phyloP scores from a whole-genome alignment of 2,113 vertebrate species.

The Lepus americanus region DNA sequence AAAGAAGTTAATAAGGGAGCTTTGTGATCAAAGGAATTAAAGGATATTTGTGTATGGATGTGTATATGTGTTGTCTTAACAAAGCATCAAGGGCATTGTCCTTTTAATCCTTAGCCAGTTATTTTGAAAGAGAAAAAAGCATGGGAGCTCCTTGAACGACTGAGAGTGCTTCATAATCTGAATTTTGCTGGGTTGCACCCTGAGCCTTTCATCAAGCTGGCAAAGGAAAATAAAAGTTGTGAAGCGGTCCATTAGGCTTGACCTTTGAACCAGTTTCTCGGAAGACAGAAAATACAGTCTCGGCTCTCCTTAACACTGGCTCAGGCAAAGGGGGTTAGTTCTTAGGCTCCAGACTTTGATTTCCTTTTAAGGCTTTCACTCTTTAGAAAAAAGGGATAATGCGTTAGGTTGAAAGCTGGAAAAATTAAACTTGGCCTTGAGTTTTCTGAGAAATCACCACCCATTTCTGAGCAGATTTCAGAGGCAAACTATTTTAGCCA shows the following conservation, averaged over 20 bases:
- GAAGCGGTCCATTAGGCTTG: conserved; percentile 61
- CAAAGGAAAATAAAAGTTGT: conserved; percentile 69
- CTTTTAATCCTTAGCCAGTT: background rate
- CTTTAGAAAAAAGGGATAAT: conserved; percentile 69
- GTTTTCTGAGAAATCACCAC: conserved; percentile 72
- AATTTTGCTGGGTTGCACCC: conserved; percentile 53
- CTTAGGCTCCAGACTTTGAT: conserved; percentile 62
- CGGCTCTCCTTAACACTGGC: conserved; percentile 12
- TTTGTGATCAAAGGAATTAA: background rate
- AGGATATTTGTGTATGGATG: fast-evolving
- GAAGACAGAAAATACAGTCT: conserved; percentile 41
- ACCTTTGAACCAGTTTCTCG: conserved; percentile 76
- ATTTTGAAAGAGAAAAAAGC: conserved; percentile 32
- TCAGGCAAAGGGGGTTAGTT: conserved; percentile 46
- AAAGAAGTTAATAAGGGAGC: background rate
- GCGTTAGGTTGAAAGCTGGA: conserved; percentile 68
- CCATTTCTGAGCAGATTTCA: conserved; percentile 66
- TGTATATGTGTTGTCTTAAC: background rate
- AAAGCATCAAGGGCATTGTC: background rate
- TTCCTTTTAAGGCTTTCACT: conserved; percentile 75
- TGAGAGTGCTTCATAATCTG: conserved; percentile 59
- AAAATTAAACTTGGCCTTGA: conserved; percentile 75
- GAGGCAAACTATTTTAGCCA: conserved; percentile 65
- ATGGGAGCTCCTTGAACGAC: background rate
- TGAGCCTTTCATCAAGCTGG: conserved; percentile 73